Evolutionary conservation across 2,888 invertebrate genomes (phyloP), one percentile per base, ranked within the genome.

Genomic region (Camponotus fellah): DNA sequence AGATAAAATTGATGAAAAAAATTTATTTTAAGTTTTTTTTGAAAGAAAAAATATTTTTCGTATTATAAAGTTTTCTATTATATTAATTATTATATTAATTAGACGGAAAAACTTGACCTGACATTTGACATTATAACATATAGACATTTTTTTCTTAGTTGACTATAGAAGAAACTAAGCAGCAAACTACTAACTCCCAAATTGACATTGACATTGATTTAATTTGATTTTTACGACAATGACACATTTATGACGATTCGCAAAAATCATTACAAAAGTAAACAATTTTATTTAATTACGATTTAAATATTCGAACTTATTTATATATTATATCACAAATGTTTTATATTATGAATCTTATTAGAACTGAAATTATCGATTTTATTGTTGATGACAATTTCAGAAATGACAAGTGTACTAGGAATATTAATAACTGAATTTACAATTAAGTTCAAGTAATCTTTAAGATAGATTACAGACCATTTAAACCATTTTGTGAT

Each of bases 51-150:
- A 37, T 64, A 65, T 64, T 4, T 40, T 9, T n/a, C 3, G n/a
- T 21, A 40, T 5, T 56, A 17, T 56, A 9, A 0, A 66, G n/a
- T 2, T 53, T n/a, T 53, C n/a, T n/a, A 58, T 66, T 43, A 68
- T 3, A 32, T 46, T 0, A 69, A 26, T 0, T n/a, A n/a, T n/a
- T n/a, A n/a, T n/a, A n/a, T n/a, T n/a, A n/a, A 79, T 43, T 58
- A 21, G 32, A 75, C 34, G 3, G 8, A 8, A 43, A 69, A 43
- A 69, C 32, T 53, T 8, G 58, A 79, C 43, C 66, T 40, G 26
- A 17, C 66, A 26, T 76, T 76, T 77, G 53, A 77, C 56, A 12
- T 17, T 64, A 21, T 64, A 21, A 75, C n/a, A 60, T 14, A 17
- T 72, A 56, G 17, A 72, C 10, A 56, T 66, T n/a, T 32, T 32